Percentiles rank a stretch among this genome's conserved stretches.
These are phyloP conservation scores for Cybosia mesomella DNA, from an alignment of 2,888 invertebrate species.

Conservation along the genomic window DNA sequence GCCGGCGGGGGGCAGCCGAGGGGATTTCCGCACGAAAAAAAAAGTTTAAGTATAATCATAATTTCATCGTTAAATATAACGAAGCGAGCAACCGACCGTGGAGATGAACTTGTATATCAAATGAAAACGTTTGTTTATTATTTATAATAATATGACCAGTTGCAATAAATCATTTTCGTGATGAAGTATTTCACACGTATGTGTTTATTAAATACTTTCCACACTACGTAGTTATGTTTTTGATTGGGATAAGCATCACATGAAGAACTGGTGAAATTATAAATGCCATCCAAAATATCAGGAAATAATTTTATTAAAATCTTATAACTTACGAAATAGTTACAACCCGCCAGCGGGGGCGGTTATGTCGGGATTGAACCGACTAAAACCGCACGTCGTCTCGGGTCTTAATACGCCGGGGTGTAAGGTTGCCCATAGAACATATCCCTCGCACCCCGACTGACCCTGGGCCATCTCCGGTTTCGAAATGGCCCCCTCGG, in stretches of 20 bases:
- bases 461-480: too few species aligned
- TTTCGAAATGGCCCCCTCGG: too few species aligned
- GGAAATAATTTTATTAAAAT: too few species aligned
- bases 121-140: neutral
- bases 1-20: accelerated
- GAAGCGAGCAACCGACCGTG: neutral
- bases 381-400: too few species aligned
- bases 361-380: too few species aligned
- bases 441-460: too few species aligned
- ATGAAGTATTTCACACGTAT: neutral
- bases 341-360: too few species aligned
- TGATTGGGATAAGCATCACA: neutral
- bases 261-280: neutral
- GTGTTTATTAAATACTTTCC: neutral
- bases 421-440: too few species aligned
- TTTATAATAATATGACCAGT: neutral
- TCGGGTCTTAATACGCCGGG: too few species aligned
- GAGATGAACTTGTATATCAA: neutral
- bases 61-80: neutral
- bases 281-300: neutral
- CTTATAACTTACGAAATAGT: too few species aligned
- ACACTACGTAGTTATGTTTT: neutral
- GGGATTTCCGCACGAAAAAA: too few species aligned
- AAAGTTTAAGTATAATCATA: too few species aligned
- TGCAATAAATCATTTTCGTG: neutral